Evolutionary conservation across 2,888 invertebrate species (phyloP), one percentile per base, ranked within the genome.

Genomic region (Lepetodrilus schrolli): DNA sequence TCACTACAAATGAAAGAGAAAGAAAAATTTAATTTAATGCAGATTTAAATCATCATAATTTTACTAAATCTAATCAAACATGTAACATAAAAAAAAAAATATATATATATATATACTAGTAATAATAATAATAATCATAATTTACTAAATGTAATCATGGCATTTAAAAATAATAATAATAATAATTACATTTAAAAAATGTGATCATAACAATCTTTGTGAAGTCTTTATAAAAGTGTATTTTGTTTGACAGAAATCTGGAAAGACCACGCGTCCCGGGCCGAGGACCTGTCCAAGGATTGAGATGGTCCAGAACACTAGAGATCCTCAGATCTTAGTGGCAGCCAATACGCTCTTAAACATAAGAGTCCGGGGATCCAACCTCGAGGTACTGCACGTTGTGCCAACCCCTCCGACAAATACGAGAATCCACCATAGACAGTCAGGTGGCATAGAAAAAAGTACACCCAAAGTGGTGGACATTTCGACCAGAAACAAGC

Each of bases 261-360:
- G 70, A 23, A 51, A 20, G 70, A 47, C 58, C 7, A 2, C 17
- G 34, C 43, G 38, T 21, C 96, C 96, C 74, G 98, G 98, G 10
- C 97, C 98, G 66, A 95, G 95, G 30, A 96, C 96, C 91, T 98
- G 98, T 91, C 97, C 98, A 37, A 95, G 96, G 75, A 96, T 98
- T 84, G 96, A 97, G 91, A 72, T 79, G 21, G 95, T 95, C 0
- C 96, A 96, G 95, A 71, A 93, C 94, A 80, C 79, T 13, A 96
- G 97, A 92, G 96, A 47, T 43, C 38, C 43, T 13, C 68, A 97
- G 92, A 96, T 98, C 83, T 93, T 98, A 80, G 97, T 98, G 73
- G 95, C 98, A 79, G 96, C 96, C 81, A 97, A 96, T 79, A 95
- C 96, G 76, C 95, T 95, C 91, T 96, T 96, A 92, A 94, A 94